Conservation (phyloP, 2,888 invertebrate species). For the Leucoma salicis region DNA sequence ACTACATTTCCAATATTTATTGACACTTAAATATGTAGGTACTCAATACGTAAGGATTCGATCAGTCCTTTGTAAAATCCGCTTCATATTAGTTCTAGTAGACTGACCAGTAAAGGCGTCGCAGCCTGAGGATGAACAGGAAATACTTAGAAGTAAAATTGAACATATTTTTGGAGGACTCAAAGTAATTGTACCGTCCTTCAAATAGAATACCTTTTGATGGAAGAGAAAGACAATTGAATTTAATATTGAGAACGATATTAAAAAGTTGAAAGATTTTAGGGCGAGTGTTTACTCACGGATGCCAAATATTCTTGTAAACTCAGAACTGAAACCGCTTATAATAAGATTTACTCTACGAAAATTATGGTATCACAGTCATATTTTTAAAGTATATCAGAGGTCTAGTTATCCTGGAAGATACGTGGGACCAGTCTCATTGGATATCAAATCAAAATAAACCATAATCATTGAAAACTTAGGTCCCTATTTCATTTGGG, state of each 20-base stretch:
- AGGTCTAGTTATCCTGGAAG: slow-evolving; percentile 67
- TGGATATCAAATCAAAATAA: slow-evolving; percentile 68
- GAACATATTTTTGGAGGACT: slow-evolving; percentile 44
- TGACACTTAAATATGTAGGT: slow-evolving; percentile 26
- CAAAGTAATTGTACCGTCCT: slow-evolving; percentile 66
- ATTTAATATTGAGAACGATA: slow-evolving; percentile 39
- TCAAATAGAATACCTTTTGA: slow-evolving; percentile 45
- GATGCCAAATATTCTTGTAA: slow-evolving; percentile 43
- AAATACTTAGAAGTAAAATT: slow-evolving; percentile 32
- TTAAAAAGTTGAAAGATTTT: slow-evolving; percentile 35
- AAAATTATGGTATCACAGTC: slow-evolving; percentile 15
- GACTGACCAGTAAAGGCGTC: slow-evolving; percentile 46
- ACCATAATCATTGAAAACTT: slow-evolving; percentile 67
- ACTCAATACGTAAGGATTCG: slow-evolving; percentile 36
- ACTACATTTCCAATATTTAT: slow-evolving; percentile 26
- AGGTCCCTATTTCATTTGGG: slow-evolving; percentile 65
- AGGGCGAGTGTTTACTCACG: slow-evolving; percentile 47
- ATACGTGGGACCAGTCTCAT: slow-evolving; percentile 76
- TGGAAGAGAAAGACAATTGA: slow-evolving; percentile 38
- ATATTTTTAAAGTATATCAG: slow-evolving; percentile 39
- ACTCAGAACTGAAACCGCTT: slow-evolving; percentile 29
- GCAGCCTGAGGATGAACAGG: slow-evolving; percentile 34
- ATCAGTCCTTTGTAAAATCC: slow-evolving; percentile 27
- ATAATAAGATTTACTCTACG: slow-evolving; percentile 23
- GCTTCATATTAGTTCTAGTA: slow-evolving; percentile 39